Conservation (phyloP, 1,140 invertebrate genomes). For the Macrotrachela quadricornifera region DNA sequence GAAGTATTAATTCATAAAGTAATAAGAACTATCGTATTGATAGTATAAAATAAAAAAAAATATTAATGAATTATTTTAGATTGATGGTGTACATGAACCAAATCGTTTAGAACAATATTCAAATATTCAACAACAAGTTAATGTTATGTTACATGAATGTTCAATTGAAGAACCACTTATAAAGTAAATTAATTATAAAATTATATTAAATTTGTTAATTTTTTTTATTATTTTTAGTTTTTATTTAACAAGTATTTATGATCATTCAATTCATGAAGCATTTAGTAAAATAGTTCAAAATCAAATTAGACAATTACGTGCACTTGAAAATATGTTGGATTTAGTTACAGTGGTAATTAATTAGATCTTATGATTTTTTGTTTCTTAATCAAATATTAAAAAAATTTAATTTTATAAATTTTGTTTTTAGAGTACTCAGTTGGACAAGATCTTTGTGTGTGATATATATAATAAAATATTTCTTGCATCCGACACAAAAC, state of each 20-base stretch:
- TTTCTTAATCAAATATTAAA: too few relatives aligned
- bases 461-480: too few relatives aligned
- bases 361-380: too few relatives aligned
- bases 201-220: too few relatives aligned
- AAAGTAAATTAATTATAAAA: too few relatives aligned
- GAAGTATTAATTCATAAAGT: too few relatives aligned
- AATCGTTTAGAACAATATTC: constrained; percentile 39
- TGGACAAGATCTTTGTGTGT: too few relatives aligned
- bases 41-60: too few relatives aligned
- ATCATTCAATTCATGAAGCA: constrained; percentile 98
- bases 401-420: too few relatives aligned
- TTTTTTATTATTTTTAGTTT: constrained; percentile 37
- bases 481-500: constrained; percentile 51
- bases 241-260: constrained; percentile 94
- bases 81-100: constrained; percentile 83
- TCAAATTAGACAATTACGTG: constrained; percentile 82
- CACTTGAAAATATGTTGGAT: constrained; percentile 87
- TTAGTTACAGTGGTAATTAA: neutral
- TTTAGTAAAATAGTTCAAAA: constrained; percentile 99
- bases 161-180: neutral
- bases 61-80: too few relatives aligned
- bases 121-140: constrained; percentile 86
- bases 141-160: constrained; percentile 51
- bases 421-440: too few relatives aligned
- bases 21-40: too few relatives aligned